Conservation (phyloP, 1,140 invertebrate species). For the Drosophila biarmipes region DNA sequence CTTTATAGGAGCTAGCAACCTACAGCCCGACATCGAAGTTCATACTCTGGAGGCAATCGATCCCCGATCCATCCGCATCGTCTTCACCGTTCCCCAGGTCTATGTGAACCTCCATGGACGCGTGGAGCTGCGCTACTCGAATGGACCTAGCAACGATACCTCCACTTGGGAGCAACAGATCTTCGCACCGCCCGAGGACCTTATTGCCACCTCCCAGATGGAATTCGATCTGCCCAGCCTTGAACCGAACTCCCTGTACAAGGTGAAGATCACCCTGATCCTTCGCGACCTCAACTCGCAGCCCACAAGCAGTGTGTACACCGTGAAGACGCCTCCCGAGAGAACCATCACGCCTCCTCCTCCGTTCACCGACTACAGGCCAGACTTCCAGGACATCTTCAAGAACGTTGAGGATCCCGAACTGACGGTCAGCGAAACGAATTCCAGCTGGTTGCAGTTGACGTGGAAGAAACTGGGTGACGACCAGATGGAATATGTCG, state of each 20-base stretch:
- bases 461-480: conserved; percentile 93
- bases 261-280: conserved; percentile 91
- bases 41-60: conserved; percentile 90
- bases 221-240: conserved; percentile 92
- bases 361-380: conserved; percentile 76
- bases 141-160: conserved; percentile 89
- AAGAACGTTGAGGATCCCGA: conserved; percentile 87
- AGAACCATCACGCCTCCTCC: conserved; percentile 79
- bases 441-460: conserved; percentile 91
- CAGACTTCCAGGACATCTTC: conserved; percentile 83
- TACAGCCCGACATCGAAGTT: conserved; percentile 86
- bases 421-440: conserved; percentile 89
- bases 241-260: conserved; percentile 92
- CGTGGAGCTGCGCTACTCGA: conserved; percentile 92
- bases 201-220: conserved; percentile 92
- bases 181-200: conserved; percentile 92
- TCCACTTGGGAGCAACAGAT: conserved; percentile 92
- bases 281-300: conserved; percentile 90
- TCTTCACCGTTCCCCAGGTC: conserved; percentile 92
- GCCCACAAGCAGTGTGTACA: conserved; percentile 90
- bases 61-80: conserved; percentile 90
- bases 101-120: conserved; percentile 94
- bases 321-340: conserved; percentile 87
- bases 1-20: conserved; percentile 59
- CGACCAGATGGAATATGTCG: conserved; percentile 89